These are phyloP conservation scores for Drosophila ogumai DNA, from an alignment of 1,140 invertebrate genomes.

Conservation along the genomic window DNA sequence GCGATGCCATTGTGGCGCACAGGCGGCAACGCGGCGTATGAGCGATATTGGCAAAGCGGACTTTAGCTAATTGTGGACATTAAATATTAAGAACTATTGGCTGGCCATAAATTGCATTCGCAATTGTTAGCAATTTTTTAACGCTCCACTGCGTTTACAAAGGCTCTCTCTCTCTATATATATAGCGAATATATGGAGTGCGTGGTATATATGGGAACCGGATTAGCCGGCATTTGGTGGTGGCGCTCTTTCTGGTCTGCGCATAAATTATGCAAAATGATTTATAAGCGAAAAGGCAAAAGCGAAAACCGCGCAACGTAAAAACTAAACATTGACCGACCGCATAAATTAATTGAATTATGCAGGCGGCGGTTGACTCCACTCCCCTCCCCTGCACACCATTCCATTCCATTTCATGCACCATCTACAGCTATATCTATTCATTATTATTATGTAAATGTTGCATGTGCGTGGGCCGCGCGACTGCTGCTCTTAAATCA, in stretches of 20 bases:
- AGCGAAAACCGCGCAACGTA: slow-evolving; percentile 50
- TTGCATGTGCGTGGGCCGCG: slow-evolving; percentile 27
- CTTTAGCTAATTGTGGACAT: slow-evolving; percentile 67
- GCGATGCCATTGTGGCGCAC: slow-evolving; percentile 33
- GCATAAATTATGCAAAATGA: slow-evolving; percentile 82
- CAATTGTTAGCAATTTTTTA: slow-evolving; percentile 45
- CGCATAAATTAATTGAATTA: slow-evolving; percentile 83
- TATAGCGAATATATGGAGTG: too few species aligned
- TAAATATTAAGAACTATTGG: slow-evolving; percentile 71
- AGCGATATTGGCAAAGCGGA: slow-evolving; percentile 44
- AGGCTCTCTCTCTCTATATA: not conserved
- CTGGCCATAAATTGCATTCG: slow-evolving; percentile 57
- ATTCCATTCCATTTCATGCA: slow-evolving; percentile 14
- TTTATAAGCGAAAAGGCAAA: slow-evolving; percentile 67
- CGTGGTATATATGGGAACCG: not conserved
- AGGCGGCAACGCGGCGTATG: slow-evolving; percentile 47
- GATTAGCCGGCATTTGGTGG: slow-evolving; percentile 36
- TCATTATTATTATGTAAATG: slow-evolving; percentile 66
- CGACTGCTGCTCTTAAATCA: slow-evolving; percentile 56
- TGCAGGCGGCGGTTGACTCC: slow-evolving; percentile 40
- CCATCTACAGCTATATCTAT: slow-evolving; percentile 33
- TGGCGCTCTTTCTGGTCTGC: slow-evolving; percentile 20
- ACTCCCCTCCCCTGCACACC: not conserved
- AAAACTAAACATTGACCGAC: slow-evolving; percentile 79
- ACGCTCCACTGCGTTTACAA: slow-evolving; percentile 24